These are phyloP conservation scores for Leptopilina drosophilae DNA, from an alignment of 2,888 invertebrate species.

Conservation along the genomic window DNA sequence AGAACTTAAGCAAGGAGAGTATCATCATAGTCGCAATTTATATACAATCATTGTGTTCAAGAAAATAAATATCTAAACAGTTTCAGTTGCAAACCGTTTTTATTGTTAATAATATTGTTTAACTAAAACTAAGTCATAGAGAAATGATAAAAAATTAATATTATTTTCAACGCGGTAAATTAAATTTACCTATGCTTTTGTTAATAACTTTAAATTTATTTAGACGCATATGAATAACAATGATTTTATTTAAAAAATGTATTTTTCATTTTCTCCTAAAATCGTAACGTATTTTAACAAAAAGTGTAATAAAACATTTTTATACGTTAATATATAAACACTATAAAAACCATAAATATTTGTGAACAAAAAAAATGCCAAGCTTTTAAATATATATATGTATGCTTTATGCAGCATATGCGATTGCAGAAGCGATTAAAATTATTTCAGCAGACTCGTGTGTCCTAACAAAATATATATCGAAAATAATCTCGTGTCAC, in stretches of 20 bases:
- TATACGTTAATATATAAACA: background rate
- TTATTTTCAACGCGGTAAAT: no score
- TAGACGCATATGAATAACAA: no score
- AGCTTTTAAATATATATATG: constrained; percentile 1
- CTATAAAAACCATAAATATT: constrained; percentile 23
- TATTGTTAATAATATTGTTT: background rate
- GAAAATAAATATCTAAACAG: background rate
- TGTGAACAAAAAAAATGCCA: background rate
- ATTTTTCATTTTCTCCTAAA: background rate
- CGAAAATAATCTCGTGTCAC: constrained; percentile 19
- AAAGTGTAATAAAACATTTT: no score
- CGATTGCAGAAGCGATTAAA: background rate
- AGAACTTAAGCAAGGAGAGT: background rate
- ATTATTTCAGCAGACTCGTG: constrained; percentile 5
- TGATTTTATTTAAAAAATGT: no score
- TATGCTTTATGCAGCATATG: constrained; percentile 9
- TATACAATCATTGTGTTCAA: background rate
- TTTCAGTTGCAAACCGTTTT: background rate
- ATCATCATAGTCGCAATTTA: constrained; percentile 16
- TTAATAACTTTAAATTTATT: no score
- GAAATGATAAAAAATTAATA: no score
- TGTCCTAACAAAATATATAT: constrained; percentile 33
- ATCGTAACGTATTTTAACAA: no score
- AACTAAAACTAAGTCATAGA: background rate
- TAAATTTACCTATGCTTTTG: no score